Base-by-base conservation (phyloP, 2,888 invertebrate species). In the Mythimna ferrago region DNA sequence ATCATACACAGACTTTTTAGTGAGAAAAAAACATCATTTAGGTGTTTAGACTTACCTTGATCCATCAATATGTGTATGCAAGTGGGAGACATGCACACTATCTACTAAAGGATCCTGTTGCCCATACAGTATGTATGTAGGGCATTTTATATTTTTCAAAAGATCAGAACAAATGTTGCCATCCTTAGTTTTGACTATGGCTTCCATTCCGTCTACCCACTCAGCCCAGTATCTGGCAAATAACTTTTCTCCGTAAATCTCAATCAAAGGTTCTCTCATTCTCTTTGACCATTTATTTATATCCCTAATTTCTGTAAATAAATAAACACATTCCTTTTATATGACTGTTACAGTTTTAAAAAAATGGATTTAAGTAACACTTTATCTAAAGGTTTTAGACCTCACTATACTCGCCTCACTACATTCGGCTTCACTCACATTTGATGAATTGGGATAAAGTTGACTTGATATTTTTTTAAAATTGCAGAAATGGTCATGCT, bases 81-180 rank as follows among this genome's bases (percentile, higher is more conserved):
- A 94, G 93, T 98, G 98, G 1, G 97, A 96, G 0, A 98, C 97
- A 94, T 99, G 99, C 78, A 98, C 97, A 32, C 94, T 90, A 2
- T 97, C 97, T 3, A 99, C 97, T 94, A 99, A 95, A 0, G 98
- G 97, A 93, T 99, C 99, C 89, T 98, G 98, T 81, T 97, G 97
- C 0, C 99, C 99, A 89, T 99, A 98, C 61, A 99, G 89, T 83
- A 99, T 97, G 32, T 98, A 96, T 0, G 98, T 98, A 0, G 98
- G 98, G 81, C 98, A 98, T 69, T 95, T 95, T 32, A 99, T 97
- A 63, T 97, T 94, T 4, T 96, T 91, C 56, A 99, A 89, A 48
- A 96, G 91, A 5, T 96, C 93, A 75, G 96, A 97, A 90, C 98
- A 99, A 80, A 99, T 97, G 88, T 99, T 97, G 1, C 98, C 98